Percentiles rank a stretch among this genome's conserved stretches.
These are phyloP conservation scores for Falcaria lacertinaria DNA, from an alignment of 2,888 invertebrate species.

Conservation along the genomic window DNA sequence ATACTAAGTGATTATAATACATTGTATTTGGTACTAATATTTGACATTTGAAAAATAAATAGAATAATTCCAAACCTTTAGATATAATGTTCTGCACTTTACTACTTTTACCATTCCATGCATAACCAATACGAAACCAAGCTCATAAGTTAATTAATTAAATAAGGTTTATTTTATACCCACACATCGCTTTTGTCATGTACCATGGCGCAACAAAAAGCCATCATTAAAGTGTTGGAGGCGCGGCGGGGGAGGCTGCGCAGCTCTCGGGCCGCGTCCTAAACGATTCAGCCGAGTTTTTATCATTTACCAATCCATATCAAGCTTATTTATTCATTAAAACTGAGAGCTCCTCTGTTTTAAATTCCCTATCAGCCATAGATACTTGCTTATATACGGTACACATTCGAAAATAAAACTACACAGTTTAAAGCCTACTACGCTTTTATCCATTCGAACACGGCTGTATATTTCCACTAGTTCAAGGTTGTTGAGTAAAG, in stretches of 20 bases:
- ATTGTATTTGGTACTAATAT: too few species aligned
- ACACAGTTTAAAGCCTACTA: constrained; percentile 5
- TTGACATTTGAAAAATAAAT: too few species aligned
- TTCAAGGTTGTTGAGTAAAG: too few species aligned
- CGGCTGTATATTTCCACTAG: too few species aligned
- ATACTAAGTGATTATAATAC: too few species aligned
- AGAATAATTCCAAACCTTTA: too few species aligned
- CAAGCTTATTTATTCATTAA: constrained; percentile 62
- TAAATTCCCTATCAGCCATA: constrained; percentile 30
- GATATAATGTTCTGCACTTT: too few species aligned
- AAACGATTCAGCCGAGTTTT: constrained; percentile 70
- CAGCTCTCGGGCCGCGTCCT: constrained; percentile 59
- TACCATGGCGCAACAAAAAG: constrained; percentile 62
- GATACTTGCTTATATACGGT: constrained; percentile 11
- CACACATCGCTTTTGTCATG: constrained; percentile 34
- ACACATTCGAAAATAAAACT: constrained; percentile 19
- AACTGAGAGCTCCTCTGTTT: constrained; percentile 47
- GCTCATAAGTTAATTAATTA: background rate
- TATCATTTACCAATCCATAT: constrained; percentile 71
- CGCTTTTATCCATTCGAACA: background rate
- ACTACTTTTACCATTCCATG: too few species aligned
- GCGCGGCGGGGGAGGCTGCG: constrained; percentile 60
- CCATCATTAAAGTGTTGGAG: constrained; percentile 74
- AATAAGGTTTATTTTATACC: constrained; percentile 6
- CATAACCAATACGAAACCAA: too few species aligned